Evolutionary conservation across 2,113 vertebrate genomes (phyloP), one percentile per base, ranked within the genome.

Genomic region (Myanophis thanlyinensis): DNA sequence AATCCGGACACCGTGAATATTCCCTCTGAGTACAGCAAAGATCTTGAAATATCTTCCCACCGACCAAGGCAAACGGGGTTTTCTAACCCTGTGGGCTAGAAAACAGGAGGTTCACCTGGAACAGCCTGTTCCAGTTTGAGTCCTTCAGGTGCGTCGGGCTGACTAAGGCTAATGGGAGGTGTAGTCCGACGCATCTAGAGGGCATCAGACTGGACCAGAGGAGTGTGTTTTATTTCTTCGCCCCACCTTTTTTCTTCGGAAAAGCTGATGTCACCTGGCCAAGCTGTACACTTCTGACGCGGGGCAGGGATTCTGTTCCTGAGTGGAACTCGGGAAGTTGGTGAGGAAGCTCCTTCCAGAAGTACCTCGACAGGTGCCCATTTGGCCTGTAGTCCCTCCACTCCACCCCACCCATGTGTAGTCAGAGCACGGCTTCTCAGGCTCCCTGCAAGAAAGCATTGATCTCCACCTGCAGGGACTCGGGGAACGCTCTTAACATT

Each of bases 21-120:
- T 20, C n/a, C n/a, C 40, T 8, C 15, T 7, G 7, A 80, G 67
- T 20, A 20, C 47, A 4, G 25, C 2, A 84, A 93, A 92, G 53
- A 86, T 73, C 59, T 93, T 91, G 91, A 94, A 96, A 93, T 88
- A 25, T 84, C 30, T 94, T 89, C 67, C 84, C 48, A 27, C 46
- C 0, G 59, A 86, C 35, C 27, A 12, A 86, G 56, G 88, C 8
- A 56, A 46, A 53, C 12, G 47, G 56, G 56, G n/a, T n/a, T n/a
- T n/a, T n/a, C n/a, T n/a, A 27, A 53, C 52, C 22, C 6, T 40
- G 23, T 67, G n/a, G n/a, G 30, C 62, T 67, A n/a, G 30, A 35
- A 67, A 73, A 73, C n/a, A 40, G 35, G 35, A n/a, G 27, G 30
- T n/a, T 67, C 30, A 67, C 30, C 30, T 13, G 59, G 4, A 67